Conservation (phyloP, 2,888 invertebrate genomes). For the Campaea margaritaria region DNA sequence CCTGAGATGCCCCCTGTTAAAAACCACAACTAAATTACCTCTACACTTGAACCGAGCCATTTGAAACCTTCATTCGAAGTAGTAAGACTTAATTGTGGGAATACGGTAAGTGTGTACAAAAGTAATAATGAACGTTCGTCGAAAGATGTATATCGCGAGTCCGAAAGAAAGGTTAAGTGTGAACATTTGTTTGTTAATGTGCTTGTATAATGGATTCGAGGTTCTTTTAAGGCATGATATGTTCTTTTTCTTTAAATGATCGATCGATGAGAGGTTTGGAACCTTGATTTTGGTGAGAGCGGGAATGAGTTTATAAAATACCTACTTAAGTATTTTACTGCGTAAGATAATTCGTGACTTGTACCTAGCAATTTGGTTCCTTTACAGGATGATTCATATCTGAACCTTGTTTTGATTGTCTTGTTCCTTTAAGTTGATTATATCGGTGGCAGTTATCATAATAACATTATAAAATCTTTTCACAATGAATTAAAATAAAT, state of each 20-base stretch:
- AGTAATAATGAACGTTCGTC: conserved; percentile 78
- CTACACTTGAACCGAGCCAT: conserved; percentile 28
- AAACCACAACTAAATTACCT: conserved; percentile 48
- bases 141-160: conserved; percentile 77
- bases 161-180: conserved; percentile 83
- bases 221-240: conserved; percentile 74
- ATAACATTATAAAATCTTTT: no score
- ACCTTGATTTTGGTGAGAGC: conserved; percentile 19
- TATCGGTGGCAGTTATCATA: no score
- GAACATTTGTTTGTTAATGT: conserved; percentile 85
- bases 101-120: conserved; percentile 46
- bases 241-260: conserved; percentile 61
- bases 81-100: conserved; percentile 34
- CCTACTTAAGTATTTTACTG: conserved; percentile 11
- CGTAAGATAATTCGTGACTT: background rate
- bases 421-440: no score
- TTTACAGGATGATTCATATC: background rate
- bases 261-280: conserved; percentile 37
- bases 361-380: background rate
- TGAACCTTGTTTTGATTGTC: background rate
- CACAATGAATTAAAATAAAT: no score
- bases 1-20: conserved; percentile 78
- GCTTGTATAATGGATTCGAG: conserved; percentile 79
- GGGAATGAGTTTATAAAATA: conserved; percentile 13
- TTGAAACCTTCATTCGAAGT: conserved; percentile 43